Conservation (phyloP, 2,113 vertebrate species). For the Toxostoma redivivum region DNA sequence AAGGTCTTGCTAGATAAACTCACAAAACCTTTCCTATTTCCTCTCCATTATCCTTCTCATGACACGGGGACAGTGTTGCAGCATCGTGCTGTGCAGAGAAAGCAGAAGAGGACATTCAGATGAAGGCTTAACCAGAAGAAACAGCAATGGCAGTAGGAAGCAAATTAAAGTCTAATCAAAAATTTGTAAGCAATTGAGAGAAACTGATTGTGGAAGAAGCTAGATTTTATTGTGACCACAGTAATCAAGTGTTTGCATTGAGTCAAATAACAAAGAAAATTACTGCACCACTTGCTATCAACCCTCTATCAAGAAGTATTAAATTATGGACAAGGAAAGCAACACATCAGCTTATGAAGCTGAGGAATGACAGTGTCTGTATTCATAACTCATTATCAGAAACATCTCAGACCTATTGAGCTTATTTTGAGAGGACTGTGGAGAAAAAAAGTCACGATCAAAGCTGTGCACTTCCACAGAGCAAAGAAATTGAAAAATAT, state of each 20-base stretch:
- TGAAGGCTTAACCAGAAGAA: not conserved
- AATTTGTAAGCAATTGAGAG: not conserved
- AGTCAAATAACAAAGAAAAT: not conserved
- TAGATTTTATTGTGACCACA: not conserved
- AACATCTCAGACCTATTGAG: not conserved
- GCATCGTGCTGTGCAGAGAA: not conserved
- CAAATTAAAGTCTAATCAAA: not conserved
- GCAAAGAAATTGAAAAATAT: not conserved
- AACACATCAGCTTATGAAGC: not conserved
- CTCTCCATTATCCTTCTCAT: not conserved
- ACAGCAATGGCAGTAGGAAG: not conserved
- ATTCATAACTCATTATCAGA: not conserved
- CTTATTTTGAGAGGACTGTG: not conserved
- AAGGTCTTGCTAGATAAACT: not conserved
- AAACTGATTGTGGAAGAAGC: not conserved
- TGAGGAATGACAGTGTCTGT: not conserved
- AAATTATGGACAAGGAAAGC: not conserved
- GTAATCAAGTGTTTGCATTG: not conserved
- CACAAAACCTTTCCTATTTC: not conserved
- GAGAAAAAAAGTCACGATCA: not conserved
- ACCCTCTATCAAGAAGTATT: not conserved
- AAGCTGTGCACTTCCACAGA: not conserved
- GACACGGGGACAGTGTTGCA: not conserved
- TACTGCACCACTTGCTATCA: not conserved
- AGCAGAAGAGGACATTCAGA: rapidly evolving